These are phyloP conservation scores for Lithobates sylvaticus DNA, from an alignment of 2,797 vertebrate species.

Conservation along the genomic window DNA sequence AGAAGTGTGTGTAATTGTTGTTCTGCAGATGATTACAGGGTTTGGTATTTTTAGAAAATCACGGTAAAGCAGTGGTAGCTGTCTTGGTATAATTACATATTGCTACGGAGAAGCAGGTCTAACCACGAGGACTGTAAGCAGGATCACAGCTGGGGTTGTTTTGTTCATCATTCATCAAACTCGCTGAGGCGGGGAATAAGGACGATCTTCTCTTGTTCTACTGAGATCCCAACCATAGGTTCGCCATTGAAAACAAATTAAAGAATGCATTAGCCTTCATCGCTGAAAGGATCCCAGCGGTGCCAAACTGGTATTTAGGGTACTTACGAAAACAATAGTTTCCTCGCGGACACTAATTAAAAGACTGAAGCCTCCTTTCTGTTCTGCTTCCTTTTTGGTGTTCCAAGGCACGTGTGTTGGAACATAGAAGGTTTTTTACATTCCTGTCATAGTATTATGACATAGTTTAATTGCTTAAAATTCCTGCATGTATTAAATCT, in stretches of 20 bases:
- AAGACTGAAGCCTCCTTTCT: constrained; percentile 16
- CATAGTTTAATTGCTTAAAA: constrained; percentile 30
- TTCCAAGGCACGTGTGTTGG: not conserved
- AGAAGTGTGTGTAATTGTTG: constrained; percentile 1
- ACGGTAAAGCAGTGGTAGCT: constrained; percentile 36
- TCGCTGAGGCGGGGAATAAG: constrained; percentile 26
- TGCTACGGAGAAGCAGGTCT: constrained; percentile 34
- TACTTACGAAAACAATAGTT: constrained; percentile 36
- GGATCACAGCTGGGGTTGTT: constrained; percentile 45
- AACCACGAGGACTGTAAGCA: constrained; percentile 16
- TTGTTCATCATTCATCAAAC: constrained; percentile 48
- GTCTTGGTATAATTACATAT: constrained; percentile 51
- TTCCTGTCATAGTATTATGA: constrained; percentile 56
- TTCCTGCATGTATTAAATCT: constrained; percentile 11
- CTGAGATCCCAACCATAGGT: constrained; percentile 46
- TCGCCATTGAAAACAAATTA: constrained; percentile 57
- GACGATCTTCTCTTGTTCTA: constrained; percentile 26
- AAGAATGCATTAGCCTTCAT: constrained; percentile 23
- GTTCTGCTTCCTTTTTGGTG: not conserved
- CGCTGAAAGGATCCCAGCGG: constrained; percentile 23
- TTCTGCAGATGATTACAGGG: constrained; percentile 47
- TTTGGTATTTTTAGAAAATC: constrained; percentile 58
- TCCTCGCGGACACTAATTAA: constrained; percentile 46
- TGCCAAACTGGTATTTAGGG: constrained; percentile 35
- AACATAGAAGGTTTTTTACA: constrained; percentile 24